Conservation (phyloP, 2,888 invertebrate genomes). For the Orgyia antiqua region DNA sequence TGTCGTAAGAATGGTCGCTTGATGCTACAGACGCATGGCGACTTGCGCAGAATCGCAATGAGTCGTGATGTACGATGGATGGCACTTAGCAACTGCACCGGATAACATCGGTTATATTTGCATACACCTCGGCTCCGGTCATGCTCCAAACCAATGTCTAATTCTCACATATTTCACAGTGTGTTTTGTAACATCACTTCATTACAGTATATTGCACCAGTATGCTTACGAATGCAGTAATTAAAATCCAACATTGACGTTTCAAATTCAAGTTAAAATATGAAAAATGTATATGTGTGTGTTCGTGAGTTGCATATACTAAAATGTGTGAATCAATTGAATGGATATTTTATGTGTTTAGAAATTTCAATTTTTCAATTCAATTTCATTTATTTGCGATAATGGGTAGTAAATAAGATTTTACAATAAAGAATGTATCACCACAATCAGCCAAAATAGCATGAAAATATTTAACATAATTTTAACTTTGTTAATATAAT, state of each 20-base stretch:
- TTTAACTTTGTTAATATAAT: too few relatives aligned
- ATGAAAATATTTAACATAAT: too few relatives aligned
- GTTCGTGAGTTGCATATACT: too few relatives aligned
- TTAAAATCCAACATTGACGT: slow-evolving; percentile 20
- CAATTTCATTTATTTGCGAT: too few relatives aligned
- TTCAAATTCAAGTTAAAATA: too few relatives aligned
- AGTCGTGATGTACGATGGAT: slow-evolving; percentile 22
- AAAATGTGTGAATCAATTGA: too few relatives aligned
- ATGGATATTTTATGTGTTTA: too few relatives aligned
- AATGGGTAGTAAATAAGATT: too few relatives aligned
- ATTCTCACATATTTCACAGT: slow-evolving; percentile 5
- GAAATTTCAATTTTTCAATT: too few relatives aligned
- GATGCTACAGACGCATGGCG: slow-evolving; percentile 16
- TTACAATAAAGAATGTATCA: too few relatives aligned
- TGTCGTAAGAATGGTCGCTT: slow-evolving; percentile 24
- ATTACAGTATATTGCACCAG: slow-evolving; percentile 18
- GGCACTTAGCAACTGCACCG: slow-evolving; percentile 33
- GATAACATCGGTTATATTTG: slow-evolving; percentile 21
- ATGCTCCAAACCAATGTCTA: background rate
- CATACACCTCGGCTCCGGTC: slow-evolving; percentile 11
- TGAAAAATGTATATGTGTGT: too few relatives aligned
- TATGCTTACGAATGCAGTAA: slow-evolving; percentile 16
- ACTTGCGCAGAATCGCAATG: slow-evolving; percentile 22
- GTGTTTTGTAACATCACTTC: slow-evolving; percentile 15
- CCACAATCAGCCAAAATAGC: too few relatives aligned